Percentiles rank a stretch among this genome's conserved stretches.
phyloP scores from a whole-genome alignment of 2,888 invertebrate species.

The Stenolophus ochropezus region DNA sequence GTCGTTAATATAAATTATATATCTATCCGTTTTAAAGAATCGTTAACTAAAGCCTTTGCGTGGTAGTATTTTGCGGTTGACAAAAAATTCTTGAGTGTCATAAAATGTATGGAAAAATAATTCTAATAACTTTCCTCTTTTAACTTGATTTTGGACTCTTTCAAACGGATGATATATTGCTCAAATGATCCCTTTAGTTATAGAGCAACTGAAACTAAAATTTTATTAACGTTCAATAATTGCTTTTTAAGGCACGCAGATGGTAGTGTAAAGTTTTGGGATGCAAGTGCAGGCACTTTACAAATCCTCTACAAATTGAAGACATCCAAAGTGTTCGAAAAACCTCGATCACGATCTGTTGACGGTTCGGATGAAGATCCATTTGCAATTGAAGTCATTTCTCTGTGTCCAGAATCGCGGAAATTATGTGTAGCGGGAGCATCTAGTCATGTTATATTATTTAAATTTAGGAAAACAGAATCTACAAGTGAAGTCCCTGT shows the following conservation, averaged over 20 bases:
- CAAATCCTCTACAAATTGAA: conserved; percentile 98
- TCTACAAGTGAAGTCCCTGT: conserved; percentile 88
- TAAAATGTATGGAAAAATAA: no score
- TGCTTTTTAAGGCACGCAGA: conserved; percentile 85
- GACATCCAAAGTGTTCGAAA: conserved; percentile 93
- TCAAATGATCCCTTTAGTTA: background rate
- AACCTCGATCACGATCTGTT: conserved; percentile 79
- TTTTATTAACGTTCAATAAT: background rate
- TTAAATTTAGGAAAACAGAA: conserved; percentile 96
- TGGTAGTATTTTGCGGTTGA: no score
- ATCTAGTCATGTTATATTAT: conserved; percentile 94
- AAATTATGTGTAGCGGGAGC: conserved; percentile 92
- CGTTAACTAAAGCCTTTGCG: no score
- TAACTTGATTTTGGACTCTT: no score
- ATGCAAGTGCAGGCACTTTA: conserved; percentile 95
- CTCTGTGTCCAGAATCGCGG: conserved; percentile 95
- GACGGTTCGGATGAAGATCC: conserved; percentile 87
- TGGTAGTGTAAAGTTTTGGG: conserved; percentile 99
- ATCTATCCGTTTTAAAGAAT: no score
- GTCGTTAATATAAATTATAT: no score
- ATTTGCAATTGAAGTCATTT: conserved; percentile 91
- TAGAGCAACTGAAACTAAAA: background rate
- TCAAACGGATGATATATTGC: no score
- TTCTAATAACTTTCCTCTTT: no score
- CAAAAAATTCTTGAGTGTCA: no score